phyloP scores from a whole-genome alignment of 2,113 vertebrate species.

The Panurus biarmicus region DNA sequence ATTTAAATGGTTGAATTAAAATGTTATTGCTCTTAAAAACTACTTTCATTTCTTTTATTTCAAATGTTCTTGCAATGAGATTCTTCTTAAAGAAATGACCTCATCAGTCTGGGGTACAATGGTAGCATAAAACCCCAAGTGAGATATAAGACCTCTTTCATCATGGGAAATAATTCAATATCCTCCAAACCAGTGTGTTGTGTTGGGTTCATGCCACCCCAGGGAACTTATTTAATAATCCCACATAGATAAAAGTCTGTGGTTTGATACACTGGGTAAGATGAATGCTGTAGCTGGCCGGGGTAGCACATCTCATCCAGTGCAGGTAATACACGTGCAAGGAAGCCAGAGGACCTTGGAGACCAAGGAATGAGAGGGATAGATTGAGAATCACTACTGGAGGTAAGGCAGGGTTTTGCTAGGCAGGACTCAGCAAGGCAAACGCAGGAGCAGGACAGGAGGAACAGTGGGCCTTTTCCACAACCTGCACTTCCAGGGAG shows the following conservation, averaged over 20 bases:
- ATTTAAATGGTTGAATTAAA: constrained; percentile 53
- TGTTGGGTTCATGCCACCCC: neutral
- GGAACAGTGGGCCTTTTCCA: neutral
- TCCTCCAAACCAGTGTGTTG: neutral
- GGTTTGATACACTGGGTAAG: neutral
- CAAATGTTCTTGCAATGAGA: neutral
- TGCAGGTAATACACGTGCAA: neutral
- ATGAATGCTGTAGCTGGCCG: neutral
- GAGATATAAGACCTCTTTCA: neutral
- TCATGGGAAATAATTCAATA: constrained; percentile 18
- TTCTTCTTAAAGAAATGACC: neutral
- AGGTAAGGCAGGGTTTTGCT: neutral
- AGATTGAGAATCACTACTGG: neutral
- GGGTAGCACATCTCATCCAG: neutral
- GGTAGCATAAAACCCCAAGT: neutral
- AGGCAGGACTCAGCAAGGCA: neutral
- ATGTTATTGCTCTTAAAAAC: constrained; percentile 23
- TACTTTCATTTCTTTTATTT: constrained; percentile 31
- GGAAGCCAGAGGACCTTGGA: neutral
- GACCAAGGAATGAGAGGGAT: neutral
- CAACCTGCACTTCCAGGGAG: neutral
- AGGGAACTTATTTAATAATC: neutral
- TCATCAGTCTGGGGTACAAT: neutral
- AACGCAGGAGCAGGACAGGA: neutral
- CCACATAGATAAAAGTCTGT: neutral